Conservation (phyloP, 1,140 invertebrate species). For the Sminthurinus signatus region DNA sequence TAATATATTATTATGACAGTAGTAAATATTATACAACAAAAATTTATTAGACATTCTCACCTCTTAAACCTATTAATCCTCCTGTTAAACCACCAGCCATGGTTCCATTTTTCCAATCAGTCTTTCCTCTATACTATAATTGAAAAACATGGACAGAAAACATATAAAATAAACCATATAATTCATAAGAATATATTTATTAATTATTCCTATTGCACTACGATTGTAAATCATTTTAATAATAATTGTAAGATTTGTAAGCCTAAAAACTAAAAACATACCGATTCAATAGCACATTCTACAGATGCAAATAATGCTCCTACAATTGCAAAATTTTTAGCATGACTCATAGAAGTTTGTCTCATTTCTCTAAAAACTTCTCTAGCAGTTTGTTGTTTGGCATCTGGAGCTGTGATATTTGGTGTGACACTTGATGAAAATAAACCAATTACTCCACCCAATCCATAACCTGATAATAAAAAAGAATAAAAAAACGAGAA, state of each 20-base stretch:
- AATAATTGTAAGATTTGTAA: no score
- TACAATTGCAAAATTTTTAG: slow-evolving; percentile 95
- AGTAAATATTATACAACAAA: no score
- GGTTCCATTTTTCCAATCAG: slow-evolving; percentile 93
- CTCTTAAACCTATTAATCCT: slow-evolving; percentile 88
- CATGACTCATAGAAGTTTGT: slow-evolving; percentile 78
- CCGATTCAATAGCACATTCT: slow-evolving; percentile 86
- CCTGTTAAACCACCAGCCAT: slow-evolving; percentile 89
- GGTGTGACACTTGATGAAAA: slow-evolving; percentile 95
- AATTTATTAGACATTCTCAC: no score
- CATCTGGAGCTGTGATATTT: slow-evolving; percentile 59
- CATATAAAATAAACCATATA: slow-evolving; percentile 19
- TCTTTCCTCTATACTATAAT: slow-evolving; percentile 77
- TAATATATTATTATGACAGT: no score
- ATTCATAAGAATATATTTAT: no score
- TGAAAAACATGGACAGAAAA: slow-evolving; percentile 29
- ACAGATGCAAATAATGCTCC: slow-evolving; percentile 87
- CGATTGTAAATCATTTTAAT: no score
- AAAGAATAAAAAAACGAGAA: not conserved
- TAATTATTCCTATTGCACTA: no score
- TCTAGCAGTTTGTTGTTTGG: slow-evolving; percentile 70
- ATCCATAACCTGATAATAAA: slow-evolving; percentile 66
- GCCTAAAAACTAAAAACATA: slow-evolving; percentile 51
- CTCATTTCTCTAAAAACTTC: slow-evolving; percentile 90
- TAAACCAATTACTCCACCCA: slow-evolving; percentile 82